Evolutionary conservation across 2,797 vertebrate species (phyloP).

Genomic region (Coranthus polyacanthus): DNA sequence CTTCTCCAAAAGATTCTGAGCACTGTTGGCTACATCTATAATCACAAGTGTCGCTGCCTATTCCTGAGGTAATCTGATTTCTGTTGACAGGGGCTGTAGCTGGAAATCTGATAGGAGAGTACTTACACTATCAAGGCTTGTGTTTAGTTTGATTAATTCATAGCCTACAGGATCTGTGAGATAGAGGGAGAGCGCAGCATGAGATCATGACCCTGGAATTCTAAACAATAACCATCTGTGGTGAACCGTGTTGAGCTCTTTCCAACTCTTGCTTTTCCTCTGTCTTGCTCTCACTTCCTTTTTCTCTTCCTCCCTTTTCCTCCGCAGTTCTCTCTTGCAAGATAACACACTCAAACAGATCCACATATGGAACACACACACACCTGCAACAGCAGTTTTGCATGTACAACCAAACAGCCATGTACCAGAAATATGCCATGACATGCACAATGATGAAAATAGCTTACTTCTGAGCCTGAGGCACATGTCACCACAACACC

Average conservation of each 20-base stretch:
- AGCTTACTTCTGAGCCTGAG: conserved; percentile 51
- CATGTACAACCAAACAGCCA: conserved; percentile 54
- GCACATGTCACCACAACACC: conserved; percentile 56
- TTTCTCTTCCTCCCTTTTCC: conserved; percentile 52
- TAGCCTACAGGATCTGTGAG: conserved; percentile 81
- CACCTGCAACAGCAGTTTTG: conserved; percentile 77
- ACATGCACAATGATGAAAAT: conserved; percentile 69
- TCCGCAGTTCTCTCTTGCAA: conserved; percentile 23
- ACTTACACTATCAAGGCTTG: conserved; percentile 81
- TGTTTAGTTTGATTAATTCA: conserved; percentile 84
- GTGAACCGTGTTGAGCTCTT: conserved; percentile 85
- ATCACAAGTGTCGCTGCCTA: conserved; percentile 74
- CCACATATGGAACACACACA: conserved; percentile 37
- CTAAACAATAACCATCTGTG: conserved; percentile 96
- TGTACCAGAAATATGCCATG: conserved; percentile 75
- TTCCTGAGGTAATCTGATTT: conserved; percentile 74
- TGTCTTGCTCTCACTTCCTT: conserved; percentile 63
- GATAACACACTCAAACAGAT: conserved; percentile 57
- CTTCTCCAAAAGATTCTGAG: conserved; percentile 39
- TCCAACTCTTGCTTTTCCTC: conserved; percentile 65
- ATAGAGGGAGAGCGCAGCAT: conserved; percentile 84
- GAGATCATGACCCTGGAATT: conserved; percentile 95
- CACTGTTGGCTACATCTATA: conserved; percentile 62
- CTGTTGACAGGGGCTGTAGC: conserved; percentile 66
- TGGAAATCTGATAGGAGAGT: conserved; percentile 76